Base-by-base conservation (phyloP, 2,888 invertebrate genomes). In the Ornithoptera priamus region DNA sequence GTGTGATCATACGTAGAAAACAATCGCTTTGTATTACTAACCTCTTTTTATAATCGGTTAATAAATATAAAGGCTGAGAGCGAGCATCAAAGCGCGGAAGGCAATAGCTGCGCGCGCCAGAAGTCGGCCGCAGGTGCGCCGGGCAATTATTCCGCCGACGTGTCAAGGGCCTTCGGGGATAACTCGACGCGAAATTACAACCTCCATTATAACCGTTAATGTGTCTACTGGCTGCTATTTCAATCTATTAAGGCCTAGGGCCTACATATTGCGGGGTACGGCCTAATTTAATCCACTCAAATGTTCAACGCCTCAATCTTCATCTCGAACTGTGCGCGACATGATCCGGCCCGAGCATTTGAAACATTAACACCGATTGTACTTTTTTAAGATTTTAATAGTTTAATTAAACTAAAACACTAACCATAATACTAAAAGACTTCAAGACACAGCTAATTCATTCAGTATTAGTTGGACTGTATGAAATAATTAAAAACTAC, bases 91-190 rank as follows among this genome's bases (percentile, higher is more conserved):
- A 64, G 63, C 67, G 64, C 70, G 67, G 70, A 70, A 70, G 70
- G 70, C 67, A 22, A 68, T 70, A 50, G 62, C 58, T 30, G 46
- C 46, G 46, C 46, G 12, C 46, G 46, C 24, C 22, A 62, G 72
- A 72, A 74, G 74, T 68, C 69, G 72, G 74, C 60, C 76, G 72
- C 77, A 77, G 76, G 76, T 77, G 76, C 73, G 36, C 62, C n/a
- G 36, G 5, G 56, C 59, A 63, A 68, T 68, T 63, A 68, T 30
- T 24, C 39, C 50, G 46, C 36, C 24, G 62, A 67, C 62, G 67
- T 63, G 68, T 63, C 68, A 68, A 68, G 68, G 68, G 62, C 68
- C 62, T 22, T n/a, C 53, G 53, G 50, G 24, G 62, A 50, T 50
- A 42, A 60, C 50, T 42, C 30, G 66, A 46, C 36, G 56, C 64